phyloP scores from a whole-genome alignment of 2,113 vertebrate genomes.

The Ptychochromis oligacanthus region DNA sequence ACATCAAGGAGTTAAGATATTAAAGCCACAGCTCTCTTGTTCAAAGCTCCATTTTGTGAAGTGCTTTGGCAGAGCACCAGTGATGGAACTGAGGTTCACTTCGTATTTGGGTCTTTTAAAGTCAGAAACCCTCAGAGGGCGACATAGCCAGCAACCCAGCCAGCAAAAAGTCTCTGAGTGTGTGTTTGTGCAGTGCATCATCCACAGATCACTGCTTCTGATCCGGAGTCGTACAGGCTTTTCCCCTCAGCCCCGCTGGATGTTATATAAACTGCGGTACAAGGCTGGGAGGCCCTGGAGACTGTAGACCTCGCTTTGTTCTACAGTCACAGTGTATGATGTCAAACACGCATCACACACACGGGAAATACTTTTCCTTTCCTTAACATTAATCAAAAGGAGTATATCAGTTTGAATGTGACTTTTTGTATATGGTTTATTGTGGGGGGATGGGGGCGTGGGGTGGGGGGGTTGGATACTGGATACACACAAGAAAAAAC shows the following conservation, averaged over 20 bases:
- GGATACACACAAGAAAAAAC: too few species aligned
- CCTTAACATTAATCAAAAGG: not conserved
- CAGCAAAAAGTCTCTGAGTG: not conserved
- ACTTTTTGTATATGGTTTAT: not conserved
- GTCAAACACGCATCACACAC: not conserved
- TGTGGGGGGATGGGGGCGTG: too few species aligned
- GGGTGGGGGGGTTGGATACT: too few species aligned
- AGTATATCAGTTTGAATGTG: not conserved
- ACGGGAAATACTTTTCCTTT: not conserved
- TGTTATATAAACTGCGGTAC: slow-evolving; percentile 45
- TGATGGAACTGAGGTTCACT: slow-evolving; percentile 26
- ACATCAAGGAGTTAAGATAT: not conserved
- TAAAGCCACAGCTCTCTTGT: not conserved
- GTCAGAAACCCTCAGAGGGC: slow-evolving; percentile 17
- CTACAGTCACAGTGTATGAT: slow-evolving; percentile 6
- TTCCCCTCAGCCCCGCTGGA: slow-evolving; percentile 9
- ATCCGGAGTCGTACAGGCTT: not conserved
- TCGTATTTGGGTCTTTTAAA: slow-evolving; percentile 23
- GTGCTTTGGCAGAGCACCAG: not conserved
- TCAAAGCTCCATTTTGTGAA: not conserved
- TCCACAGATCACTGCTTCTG: slow-evolving; percentile 46
- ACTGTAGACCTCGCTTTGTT: slow-evolving; percentile 1
- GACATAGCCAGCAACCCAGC: slow-evolving; percentile 24
- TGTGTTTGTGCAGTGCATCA: slow-evolving; percentile 7
- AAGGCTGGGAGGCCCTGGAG: slow-evolving; percentile 3